Conservation (phyloP, 2,888 invertebrate genomes). For the Resseliella maxima region DNA sequence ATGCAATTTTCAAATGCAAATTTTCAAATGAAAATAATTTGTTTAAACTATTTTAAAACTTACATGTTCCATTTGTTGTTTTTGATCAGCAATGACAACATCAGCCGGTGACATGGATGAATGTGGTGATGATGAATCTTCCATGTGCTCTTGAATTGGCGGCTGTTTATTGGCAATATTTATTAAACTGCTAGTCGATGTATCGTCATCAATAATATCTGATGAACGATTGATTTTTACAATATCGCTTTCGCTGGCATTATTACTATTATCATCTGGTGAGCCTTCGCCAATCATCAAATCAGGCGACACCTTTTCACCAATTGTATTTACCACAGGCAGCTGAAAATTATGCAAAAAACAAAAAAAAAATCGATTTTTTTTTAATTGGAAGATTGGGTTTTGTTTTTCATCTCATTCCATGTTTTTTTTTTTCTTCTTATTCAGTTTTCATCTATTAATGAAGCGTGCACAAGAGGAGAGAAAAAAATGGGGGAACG, state of each 20-base stretch:
- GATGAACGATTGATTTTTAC: constrained; percentile 47
- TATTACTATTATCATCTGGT: constrained; percentile 16
- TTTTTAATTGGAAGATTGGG: not conserved
- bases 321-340: constrained; percentile 23
- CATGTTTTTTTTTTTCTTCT: too few species aligned
- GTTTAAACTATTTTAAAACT: not conserved
- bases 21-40: not conserved
- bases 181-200: constrained; percentile 49
- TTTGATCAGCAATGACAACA: constrained; percentile 9
- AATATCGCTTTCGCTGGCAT: constrained; percentile 27
- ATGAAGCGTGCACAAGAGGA: too few species aligned
- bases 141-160: constrained; percentile 30
- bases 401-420: too few species aligned
- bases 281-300: constrained; percentile 16
- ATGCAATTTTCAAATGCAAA: not conserved
- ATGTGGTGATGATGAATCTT: constrained; percentile 54
- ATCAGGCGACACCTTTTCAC: constrained; percentile 51
- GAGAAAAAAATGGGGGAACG: too few species aligned
- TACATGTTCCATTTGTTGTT: constrained; percentile 35
- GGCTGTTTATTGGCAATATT: constrained; percentile 53
- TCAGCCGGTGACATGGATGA: constrained; percentile 40
- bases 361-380: not conserved
- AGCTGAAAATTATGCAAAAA: not conserved
- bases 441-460: not conserved
- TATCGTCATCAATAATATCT: constrained; percentile 46